Base-by-base conservation (phyloP, 1,140 invertebrate species). In the Lordiphosa collinella region DNA sequence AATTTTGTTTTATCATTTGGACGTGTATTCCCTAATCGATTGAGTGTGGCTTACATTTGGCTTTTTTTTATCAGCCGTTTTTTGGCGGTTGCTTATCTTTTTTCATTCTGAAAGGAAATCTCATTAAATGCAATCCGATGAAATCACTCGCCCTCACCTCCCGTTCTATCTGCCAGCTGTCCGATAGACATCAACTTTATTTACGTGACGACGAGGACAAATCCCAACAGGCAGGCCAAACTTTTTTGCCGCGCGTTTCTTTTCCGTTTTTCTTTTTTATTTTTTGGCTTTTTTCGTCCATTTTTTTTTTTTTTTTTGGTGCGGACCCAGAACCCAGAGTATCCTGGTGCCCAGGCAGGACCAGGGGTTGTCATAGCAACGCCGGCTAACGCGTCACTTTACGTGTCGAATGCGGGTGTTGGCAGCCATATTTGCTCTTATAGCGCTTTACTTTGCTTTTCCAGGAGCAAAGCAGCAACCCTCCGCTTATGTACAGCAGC, bases 391-490 rank as follows among this genome's bases (percentile, higher is more conserved):
- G 76, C 80, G 80, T 82, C 80, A 86, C 82, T 86, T 86, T 87
- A 86, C 82, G 82, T 86, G 82, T 86, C 84, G 82, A 86, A 87
- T 87, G 78, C 82, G 86, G 82, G 82, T 86, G 84, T 86, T 87
- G 82, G 82, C 82, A 87, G 82, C 82, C 82, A 86, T 86, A 86
- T 86, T 86, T 86, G 85, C 82, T 86, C 84, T 86, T 87, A 73
- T 75, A 75, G 79, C 79, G 74, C 80, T 79, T 86, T 80, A 79
- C 82, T 80, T 73, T 84, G 71, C 78, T 82, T 84, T 72, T 76
- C 50, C 13, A 35, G 29, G 34, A 58, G 36, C 46, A 44, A 13
- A 29, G 34, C 22, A 25, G 37, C 46, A 49, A 65, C 47, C 64
- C 64, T 66, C 62, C 55, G 47, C 25, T 67, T 52, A 41, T 50